A percentile compares a stretch with the other conserved stretches of the same genome.
These are phyloP conservation scores for Sphinx pinastri DNA, from an alignment of 2,888 invertebrate species.

Conservation along the genomic window DNA sequence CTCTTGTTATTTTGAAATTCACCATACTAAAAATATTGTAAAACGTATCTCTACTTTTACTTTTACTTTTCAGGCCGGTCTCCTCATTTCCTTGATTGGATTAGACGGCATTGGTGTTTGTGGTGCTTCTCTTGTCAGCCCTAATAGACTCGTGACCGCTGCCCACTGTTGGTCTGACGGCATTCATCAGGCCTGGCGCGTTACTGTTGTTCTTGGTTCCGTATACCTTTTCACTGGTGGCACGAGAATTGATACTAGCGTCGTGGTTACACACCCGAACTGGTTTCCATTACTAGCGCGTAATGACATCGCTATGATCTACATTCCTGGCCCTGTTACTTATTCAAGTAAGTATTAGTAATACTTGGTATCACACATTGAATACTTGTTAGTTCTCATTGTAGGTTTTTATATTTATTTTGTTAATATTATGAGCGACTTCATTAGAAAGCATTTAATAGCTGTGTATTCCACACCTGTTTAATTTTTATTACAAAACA, in stretches of 20 bases:
- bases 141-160: slow-evolving; percentile 46
- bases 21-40: too few relatives aligned
- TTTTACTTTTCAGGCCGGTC: slow-evolving; percentile 45
- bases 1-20: too few relatives aligned
- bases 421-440: background rate
- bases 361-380: background rate
- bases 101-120: slow-evolving; percentile 43
- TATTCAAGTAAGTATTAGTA: slow-evolving; percentile 41
- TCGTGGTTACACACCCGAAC: slow-evolving; percentile 46
- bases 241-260: slow-evolving; percentile 43
- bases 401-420: too few relatives aligned
- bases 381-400: background rate
- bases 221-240: slow-evolving; percentile 53
- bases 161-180: slow-evolving; percentile 61
- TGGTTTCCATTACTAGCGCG: slow-evolving; percentile 46
- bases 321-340: slow-evolving; percentile 39
- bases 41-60: too few relatives aligned
- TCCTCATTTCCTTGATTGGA: slow-evolving; percentile 34
- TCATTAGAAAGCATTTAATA: background rate
- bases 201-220: slow-evolving; percentile 59
- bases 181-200: slow-evolving; percentile 43
- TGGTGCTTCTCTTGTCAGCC: slow-evolving; percentile 51
- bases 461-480: too few relatives aligned
- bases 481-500: too few relatives aligned
- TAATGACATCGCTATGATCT: slow-evolving; percentile 55